Evolutionary conservation across 2,888 invertebrate genomes (phyloP).

Genomic region (Mimachlamys varia): DNA sequence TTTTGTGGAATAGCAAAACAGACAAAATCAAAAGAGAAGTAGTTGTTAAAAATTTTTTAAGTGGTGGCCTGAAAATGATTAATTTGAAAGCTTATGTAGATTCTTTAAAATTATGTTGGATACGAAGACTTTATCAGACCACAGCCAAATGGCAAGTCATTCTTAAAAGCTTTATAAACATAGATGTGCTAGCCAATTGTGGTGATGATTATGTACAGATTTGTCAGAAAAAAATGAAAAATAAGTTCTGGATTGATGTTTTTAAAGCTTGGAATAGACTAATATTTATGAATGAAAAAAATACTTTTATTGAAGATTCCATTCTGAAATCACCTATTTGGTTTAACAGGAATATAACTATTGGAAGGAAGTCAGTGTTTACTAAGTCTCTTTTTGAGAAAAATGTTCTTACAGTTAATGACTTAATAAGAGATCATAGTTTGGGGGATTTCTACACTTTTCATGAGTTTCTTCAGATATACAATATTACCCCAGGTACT

Average conservation of each 20-base stretch:
- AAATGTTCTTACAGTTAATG: no score
- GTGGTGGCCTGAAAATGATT: constrained; percentile 35
- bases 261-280: constrained; percentile 19
- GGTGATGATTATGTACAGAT: background rate
- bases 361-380: no score
- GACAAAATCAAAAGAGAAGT: constrained; percentile 38
- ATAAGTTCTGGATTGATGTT: constrained; percentile 36
- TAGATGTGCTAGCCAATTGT: constrained; percentile 8
- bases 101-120: no score
- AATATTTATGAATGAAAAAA: no score
- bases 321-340: no score
- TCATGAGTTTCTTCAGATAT: no score
- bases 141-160: background rate
- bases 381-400: no score
- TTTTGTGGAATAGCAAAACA: background rate
- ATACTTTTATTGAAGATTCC: no score
- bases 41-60: background rate
- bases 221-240: constrained; percentile 11
- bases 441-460: no score
- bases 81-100: background rate
- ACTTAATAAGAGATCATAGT: no score
- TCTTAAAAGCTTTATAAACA: background rate
- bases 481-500: background rate
- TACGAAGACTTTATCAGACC: no score
- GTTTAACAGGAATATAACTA: no score